These are phyloP conservation scores for Lochmaea crataegi DNA, from an alignment of 2,888 invertebrate species.

Conservation along the genomic window DNA sequence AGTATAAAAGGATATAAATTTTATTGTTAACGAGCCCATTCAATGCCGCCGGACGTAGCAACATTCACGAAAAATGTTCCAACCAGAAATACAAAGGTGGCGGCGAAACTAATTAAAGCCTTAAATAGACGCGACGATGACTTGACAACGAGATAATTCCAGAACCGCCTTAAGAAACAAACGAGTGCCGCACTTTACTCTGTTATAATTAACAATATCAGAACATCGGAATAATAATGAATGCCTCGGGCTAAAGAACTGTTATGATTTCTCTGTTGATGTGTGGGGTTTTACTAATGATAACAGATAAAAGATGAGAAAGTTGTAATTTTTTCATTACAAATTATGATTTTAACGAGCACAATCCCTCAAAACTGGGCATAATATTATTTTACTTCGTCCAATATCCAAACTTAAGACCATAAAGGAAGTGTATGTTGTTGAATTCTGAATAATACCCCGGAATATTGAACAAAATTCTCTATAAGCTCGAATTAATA, in stretches of 20 bases:
- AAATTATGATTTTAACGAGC: too few relatives aligned
- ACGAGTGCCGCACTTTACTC: conserved; percentile 21
- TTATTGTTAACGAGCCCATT: conserved; percentile 1
- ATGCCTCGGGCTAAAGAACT: too few relatives aligned
- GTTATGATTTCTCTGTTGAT: too few relatives aligned
- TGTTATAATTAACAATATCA: conserved; percentile 6
- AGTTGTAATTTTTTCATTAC: too few relatives aligned
- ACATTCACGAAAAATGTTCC: conserved; percentile 3
- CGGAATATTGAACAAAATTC: background rate
- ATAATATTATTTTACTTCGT: too few relatives aligned
- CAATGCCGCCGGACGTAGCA: background rate
- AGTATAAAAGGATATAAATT: background rate
- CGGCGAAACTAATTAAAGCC: conserved; percentile 26
- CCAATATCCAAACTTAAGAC: too few relatives aligned
- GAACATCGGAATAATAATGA: too few relatives aligned
- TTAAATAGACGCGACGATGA: conserved; percentile 30
- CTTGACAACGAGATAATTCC: conserved; percentile 31
- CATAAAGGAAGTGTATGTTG: too few relatives aligned
- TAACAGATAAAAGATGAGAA: too few relatives aligned
- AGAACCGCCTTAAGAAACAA: conserved; percentile 22
- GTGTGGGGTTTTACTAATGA: too few relatives aligned
- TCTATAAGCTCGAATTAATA: background rate
- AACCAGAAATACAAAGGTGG: conserved; percentile 27
- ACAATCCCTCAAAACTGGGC: too few relatives aligned
- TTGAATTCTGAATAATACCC: background rate